Evolutionary conservation across 2,797 vertebrate species (phyloP).

Genomic region (Siniperca undulata): DNA sequence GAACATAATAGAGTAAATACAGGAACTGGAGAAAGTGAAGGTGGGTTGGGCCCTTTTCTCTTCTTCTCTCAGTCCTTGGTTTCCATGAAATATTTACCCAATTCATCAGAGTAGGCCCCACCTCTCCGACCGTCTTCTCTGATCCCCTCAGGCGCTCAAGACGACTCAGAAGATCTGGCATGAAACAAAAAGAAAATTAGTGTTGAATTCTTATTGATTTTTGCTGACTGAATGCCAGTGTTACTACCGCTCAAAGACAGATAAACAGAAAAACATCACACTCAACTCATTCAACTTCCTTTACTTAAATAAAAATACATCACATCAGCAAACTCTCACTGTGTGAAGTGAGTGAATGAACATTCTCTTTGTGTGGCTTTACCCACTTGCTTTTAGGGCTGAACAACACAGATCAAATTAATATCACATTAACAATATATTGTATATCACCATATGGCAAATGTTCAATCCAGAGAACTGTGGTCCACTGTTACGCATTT

Average conservation of each 20-base stretch:
- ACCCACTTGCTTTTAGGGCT: not conserved
- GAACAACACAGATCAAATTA: not conserved
- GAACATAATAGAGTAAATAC: slow-evolving; percentile 10
- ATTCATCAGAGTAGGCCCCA: slow-evolving; percentile 85
- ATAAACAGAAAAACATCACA: not conserved
- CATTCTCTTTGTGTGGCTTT: not conserved
- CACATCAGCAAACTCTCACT: not conserved
- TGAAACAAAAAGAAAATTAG: slow-evolving; percentile 2
- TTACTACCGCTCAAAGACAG: slow-evolving; percentile 4
- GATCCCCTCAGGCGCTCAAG: slow-evolving; percentile 84
- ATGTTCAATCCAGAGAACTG: not conserved
- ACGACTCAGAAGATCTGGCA: slow-evolving; percentile 84
- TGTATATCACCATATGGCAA: not conserved
- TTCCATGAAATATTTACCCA: slow-evolving; percentile 84
- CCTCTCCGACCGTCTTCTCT: slow-evolving; percentile 86
- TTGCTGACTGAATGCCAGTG: not conserved
- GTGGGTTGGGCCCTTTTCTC: slow-evolving; percentile 1
- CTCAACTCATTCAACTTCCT: not conserved
- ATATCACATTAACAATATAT: not conserved
- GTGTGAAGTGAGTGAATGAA: not conserved
- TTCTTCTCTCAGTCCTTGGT: slow-evolving; percentile 10
- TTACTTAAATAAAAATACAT: not conserved
- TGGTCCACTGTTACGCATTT: not conserved
- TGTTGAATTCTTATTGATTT: not conserved
- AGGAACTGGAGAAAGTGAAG: slow-evolving; percentile 38